Evolutionary conservation across 2,113 vertebrate species (phyloP), one percentile per base, ranked within the genome.

Genomic region (Rutilus rutilus): DNA sequence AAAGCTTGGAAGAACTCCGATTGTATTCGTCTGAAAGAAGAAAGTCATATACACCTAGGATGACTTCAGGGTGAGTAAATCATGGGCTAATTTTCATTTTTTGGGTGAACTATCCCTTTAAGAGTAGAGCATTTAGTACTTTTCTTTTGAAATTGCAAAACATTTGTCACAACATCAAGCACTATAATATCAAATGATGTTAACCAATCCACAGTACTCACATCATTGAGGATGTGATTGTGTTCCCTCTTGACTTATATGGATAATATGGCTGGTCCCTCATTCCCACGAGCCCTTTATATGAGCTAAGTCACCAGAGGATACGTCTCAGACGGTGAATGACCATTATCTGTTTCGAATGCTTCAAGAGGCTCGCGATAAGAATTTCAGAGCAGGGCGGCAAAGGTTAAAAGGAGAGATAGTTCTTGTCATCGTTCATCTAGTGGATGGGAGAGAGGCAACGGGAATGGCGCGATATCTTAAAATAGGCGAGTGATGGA

Each of bases 391-490:
- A 90, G 92, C 27, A 77, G 92, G 92, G 87, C 90, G 87, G 84
- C 88, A 89, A 90, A 92, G 94, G 94, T 94, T 94, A 94, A 96
- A 94, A 94, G 90, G 87, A 91, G 87, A 93, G 92, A 94, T 92
- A 94, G 92, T 89, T 90, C 89, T 91, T 92, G 93, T 91, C 92
- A 93, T 92, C 92, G 59, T 89, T 52, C 88, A 85, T 91, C 93
- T 92, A 82, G 86, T 88, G 89, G 93, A 92, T 90, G 91, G 91
- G 91, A 92, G 87, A 83, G 83, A 90, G 89, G 62, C 84, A 87
- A 4, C 36, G 83, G 65, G 77, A 86, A 83, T 82, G 78, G 74
- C 88, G 27, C n/a, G 59, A 87, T 93, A 92, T 94, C 95, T 95
- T 92, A 92, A 94, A 95, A 96, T 93, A 93, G 94, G 93, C 69